Percentiles rank a stretch among this genome's conserved stretches.
Conservation (phyloP, 2,797 vertebrate genomes). For the Coendou prehensilis region DNA sequence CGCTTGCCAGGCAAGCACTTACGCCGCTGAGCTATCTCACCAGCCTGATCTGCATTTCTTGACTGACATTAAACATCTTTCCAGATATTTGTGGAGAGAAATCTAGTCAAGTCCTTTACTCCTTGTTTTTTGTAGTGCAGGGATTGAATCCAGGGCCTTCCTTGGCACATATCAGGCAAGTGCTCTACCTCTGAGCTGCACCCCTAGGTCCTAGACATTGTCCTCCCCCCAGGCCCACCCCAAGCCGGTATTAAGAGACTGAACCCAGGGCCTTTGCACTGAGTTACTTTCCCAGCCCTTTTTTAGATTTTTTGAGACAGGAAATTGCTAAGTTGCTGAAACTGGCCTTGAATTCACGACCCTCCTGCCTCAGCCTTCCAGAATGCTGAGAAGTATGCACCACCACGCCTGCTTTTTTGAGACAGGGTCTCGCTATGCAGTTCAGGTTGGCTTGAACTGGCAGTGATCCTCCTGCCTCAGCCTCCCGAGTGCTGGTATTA, state of each 20-base stretch:
- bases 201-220: neutral
- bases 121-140: neutral
- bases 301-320: neutral
- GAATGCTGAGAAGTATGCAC: neutral
- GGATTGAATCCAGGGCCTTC: neutral
- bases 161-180: neutral
- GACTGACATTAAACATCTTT: neutral
- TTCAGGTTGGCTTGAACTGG: neutral
- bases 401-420: neutral
- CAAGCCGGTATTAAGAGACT: too few relatives aligned
- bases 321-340: neutral
- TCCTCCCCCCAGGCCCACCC: neutral
- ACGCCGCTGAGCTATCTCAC: too few relatives aligned
- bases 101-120: too few relatives aligned
- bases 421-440: neutral
- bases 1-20: too few relatives aligned
- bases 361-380: neutral
- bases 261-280: neutral
- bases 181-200: neutral
- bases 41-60: too few relatives aligned
- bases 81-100: too few relatives aligned
- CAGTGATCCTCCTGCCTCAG: neutral
- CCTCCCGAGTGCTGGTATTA: neutral
- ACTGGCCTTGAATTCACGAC: neutral
- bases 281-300: neutral